Evolutionary conservation across 1,140 invertebrate genomes (phyloP), one percentile per base, ranked within the genome.

Genomic region (Drosophila guanche): DNA sequence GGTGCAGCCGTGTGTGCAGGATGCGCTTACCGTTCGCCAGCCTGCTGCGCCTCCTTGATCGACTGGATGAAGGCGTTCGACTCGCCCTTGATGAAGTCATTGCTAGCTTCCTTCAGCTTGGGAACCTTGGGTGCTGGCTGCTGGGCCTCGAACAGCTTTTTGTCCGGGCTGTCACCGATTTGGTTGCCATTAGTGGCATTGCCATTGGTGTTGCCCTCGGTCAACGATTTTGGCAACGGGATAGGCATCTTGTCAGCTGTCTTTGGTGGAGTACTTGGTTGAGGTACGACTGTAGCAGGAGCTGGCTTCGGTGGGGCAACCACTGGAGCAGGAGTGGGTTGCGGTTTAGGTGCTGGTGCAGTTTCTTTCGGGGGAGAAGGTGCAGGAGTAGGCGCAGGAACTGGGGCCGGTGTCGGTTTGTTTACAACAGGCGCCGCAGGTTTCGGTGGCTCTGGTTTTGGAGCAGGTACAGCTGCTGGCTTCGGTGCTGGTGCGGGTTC

Each of bases 21-120:
- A 46, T 37, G 29, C n/a, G 27, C 83, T 86, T 79, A 86, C 83
- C 84, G 83, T 33, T 57, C 62, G 48, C 83, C 83, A 27, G 80
- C 70, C 61, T 71, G 69, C 47, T 86, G 83, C 1, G 83, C 83
- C 42, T 88, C 78, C 75, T 86, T 86, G 41, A 86, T 86, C 5
- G 83, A 86, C 66, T 86, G 65, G 48, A 86, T 80, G 48, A 86
- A 86, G 74, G 83, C 70, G 23, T 83, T 67, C 16, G 68, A 58
- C 56, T 91, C 90, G 47, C 81, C 76, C 40, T 72, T 73, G 12
- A 91, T 84, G 43, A 91, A 90, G 37, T 88, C 86, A 47, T 79
- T 75, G 52, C 79, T 91, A 59, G 90, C 90, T 66, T 90, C 86
- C 65, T 90, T 91, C 5, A 76, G 27, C 50, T 86, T 62, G 10